A percentile compares a stretch with the other conserved stretches of the same genome.
Conservation (phyloP, 1,140 invertebrate genomes). For the Aphis craccivora region DNA sequence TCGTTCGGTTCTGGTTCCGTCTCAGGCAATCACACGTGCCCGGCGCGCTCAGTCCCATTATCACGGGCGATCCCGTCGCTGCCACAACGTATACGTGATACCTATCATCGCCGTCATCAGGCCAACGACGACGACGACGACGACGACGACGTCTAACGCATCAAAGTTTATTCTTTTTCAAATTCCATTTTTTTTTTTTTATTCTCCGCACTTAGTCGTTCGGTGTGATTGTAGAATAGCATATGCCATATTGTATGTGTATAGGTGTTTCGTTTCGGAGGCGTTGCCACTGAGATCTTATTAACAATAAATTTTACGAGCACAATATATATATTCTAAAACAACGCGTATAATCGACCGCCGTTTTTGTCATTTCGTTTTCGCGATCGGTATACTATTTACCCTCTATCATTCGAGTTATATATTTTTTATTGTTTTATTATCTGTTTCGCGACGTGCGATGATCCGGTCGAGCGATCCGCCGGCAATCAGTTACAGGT, state of each 20-base stretch:
- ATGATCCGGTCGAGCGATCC: conserved; percentile 27
- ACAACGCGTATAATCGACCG: not conserved
- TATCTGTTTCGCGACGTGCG: not conserved
- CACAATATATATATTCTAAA: not conserved
- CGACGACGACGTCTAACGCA: not conserved
- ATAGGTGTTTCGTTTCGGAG: not conserved
- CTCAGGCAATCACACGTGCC: conserved; percentile 38
- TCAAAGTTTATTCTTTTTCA: not conserved
- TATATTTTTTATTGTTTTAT: too few species aligned
- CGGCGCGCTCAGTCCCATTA: conserved; percentile 48
- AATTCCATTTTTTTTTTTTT: not conserved
- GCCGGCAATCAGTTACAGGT: not conserved
- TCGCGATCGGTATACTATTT: not conserved
- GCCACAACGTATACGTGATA: not conserved
- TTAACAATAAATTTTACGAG: too few species aligned
- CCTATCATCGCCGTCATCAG: not conserved
- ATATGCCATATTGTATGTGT: not conserved
- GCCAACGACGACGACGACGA: not conserved
- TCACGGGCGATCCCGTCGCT: conserved; percentile 40
- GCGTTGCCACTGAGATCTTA: not conserved
- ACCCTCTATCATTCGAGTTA: not conserved
- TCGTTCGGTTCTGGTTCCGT: conserved; percentile 52
- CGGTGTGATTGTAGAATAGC: not conserved
- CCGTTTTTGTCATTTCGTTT: not conserved
- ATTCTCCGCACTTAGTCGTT: not conserved